Evolutionary conservation across 2,797 vertebrate species (phyloP).

Genomic region (Oreonectes daqikongensis): DNA sequence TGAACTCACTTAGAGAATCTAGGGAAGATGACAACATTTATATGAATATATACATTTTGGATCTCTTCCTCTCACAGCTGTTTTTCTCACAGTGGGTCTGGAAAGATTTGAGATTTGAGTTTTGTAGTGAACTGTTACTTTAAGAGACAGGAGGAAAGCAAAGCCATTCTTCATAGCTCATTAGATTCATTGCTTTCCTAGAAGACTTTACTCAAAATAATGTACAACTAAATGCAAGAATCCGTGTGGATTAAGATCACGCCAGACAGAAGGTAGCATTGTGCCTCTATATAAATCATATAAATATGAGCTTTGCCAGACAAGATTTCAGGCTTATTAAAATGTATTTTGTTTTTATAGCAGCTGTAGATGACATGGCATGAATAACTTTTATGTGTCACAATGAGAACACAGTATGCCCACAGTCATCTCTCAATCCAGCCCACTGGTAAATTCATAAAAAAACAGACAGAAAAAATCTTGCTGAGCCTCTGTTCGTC

Average conservation of each 20-base stretch:
- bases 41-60: not conserved
- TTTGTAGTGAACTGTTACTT: not conserved
- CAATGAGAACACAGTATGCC: conserved; percentile 40
- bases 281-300: not conserved
- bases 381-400: conserved; percentile 38
- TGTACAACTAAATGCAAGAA: conserved; percentile 32
- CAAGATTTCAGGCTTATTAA: conserved; percentile 13
- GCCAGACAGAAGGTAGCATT: not conserved
- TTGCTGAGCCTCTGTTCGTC: not conserved
- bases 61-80: not conserved
- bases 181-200: conserved; percentile 31
- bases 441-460: conserved; percentile 42
- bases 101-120: not conserved
- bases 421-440: conserved; percentile 38
- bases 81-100: not conserved
- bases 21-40: not conserved
- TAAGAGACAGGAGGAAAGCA: not conserved
- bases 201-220: conserved; percentile 34
- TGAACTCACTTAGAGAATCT: not conserved
- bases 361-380: conserved; percentile 39
- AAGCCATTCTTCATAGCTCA: conserved; percentile 9
- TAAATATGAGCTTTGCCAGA: conserved; percentile 7
- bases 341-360: conserved; percentile 34
- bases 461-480: too few relatives aligned
- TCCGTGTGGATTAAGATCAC: conserved; percentile 20